These are phyloP conservation scores for Ovis canadensis DNA, from an alignment of 2,113 vertebrate genomes.

Conservation along the genomic window DNA sequence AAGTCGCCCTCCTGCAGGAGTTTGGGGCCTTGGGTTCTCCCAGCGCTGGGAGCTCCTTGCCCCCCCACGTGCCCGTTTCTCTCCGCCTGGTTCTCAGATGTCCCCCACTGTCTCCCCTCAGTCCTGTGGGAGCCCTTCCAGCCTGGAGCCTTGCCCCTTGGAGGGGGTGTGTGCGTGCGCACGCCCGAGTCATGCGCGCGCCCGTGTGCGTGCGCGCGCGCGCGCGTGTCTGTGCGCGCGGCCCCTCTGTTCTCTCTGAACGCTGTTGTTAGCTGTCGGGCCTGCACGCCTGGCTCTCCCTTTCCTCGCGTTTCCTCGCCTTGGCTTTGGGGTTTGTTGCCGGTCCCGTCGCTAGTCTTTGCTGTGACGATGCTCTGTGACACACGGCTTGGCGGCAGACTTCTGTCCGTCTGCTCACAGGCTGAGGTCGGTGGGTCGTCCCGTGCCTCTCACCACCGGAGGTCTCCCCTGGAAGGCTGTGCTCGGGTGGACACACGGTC, in stretches of 20 bases:
- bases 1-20: background rate
- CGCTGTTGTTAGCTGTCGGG: fast-evolving
- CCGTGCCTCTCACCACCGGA: too few species aligned
- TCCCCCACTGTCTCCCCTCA: background rate
- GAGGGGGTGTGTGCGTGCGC: background rate
- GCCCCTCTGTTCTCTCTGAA: background rate
- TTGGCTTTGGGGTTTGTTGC: background rate
- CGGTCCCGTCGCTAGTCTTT: background rate
- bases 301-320: fast-evolving
- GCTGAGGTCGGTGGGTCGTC: too few species aligned
- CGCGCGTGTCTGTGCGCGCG: fast-evolving
- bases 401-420: background rate
- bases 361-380: too few species aligned
- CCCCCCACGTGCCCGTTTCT: fast-evolving
- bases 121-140: too few species aligned
- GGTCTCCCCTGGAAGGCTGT: background rate
- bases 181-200: too few species aligned
- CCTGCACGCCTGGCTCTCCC: background rate
- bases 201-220: fast-evolving
- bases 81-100: background rate
- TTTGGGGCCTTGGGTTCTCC: fast-evolving
- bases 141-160: too few species aligned
- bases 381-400: fast-evolving
- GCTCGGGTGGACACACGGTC: fast-evolving
- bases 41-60: fast-evolving